phyloP scores from a whole-genome alignment of 2,888 invertebrate species.

The Spodoptera littoralis region DNA sequence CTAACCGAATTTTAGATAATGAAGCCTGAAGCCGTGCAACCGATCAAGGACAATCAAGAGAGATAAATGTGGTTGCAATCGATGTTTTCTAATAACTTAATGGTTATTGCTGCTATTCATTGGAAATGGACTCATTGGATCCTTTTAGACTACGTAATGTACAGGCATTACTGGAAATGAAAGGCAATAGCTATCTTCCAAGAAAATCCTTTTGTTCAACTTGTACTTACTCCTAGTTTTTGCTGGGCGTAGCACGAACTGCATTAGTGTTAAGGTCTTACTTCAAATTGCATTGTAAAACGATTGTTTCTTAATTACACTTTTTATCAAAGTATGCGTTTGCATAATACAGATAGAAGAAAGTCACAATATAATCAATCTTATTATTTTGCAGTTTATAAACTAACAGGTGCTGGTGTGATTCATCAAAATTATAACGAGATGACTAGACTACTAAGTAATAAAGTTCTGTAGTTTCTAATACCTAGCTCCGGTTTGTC shows the following conservation, averaged over 20 bases:
- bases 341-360: conserved; percentile 9
- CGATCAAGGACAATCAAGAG: conserved; percentile 38
- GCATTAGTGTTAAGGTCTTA: conserved; percentile 7
- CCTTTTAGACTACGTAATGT: conserved; percentile 33
- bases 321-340: not conserved
- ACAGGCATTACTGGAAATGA: conserved; percentile 26
- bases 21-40: conserved; percentile 22
- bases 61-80: conserved; percentile 31
- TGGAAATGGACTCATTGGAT: conserved; percentile 22
- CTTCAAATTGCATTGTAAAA: conserved; percentile 3
- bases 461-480: not conserved
- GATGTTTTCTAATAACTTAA: conserved; percentile 36
- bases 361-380: conserved; percentile 28
- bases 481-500: not conserved
- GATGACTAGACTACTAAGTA: conserved; percentile 9
- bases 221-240: conserved; percentile 1
- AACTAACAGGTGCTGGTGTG: conserved; percentile 21
- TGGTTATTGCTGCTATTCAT: conserved; percentile 36
- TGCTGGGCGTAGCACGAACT: conserved; percentile 6
- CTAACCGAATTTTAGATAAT: conserved; percentile 12
- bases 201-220: conserved; percentile 17
- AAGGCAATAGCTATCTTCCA: conserved; percentile 13
- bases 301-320: not conserved
- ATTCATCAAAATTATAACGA: conserved; percentile 28
- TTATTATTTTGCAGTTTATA: conserved; percentile 23